These are phyloP conservation scores for Cerceris ruficornis DNA, from an alignment of 2,888 invertebrate genomes.

Conservation along the genomic window DNA sequence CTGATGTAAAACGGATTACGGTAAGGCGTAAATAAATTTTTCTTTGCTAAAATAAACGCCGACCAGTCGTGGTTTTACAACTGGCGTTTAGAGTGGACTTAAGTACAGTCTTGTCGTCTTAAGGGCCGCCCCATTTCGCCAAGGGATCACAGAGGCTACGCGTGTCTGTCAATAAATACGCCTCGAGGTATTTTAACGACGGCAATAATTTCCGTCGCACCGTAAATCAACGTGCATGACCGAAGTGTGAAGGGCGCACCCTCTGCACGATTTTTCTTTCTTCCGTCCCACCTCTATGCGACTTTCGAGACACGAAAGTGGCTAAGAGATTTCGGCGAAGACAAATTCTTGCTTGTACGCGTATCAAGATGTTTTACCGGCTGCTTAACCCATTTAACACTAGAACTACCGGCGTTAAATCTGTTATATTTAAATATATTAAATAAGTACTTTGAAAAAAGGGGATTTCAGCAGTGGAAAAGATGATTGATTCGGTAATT, in stretches of 20 bases:
- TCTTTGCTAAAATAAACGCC: slow-evolving; percentile 7
- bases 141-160: slow-evolving; percentile 32
- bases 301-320: slow-evolving; percentile 32
- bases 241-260: slow-evolving; percentile 54
- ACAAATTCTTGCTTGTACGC: background rate
- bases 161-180: slow-evolving; percentile 69
- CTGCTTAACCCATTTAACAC: too few relatives aligned
- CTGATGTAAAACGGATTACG: too few relatives aligned
- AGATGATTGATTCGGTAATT: too few relatives aligned
- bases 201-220: slow-evolving; percentile 74
- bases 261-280: slow-evolving; percentile 31
- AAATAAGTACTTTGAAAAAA: too few relatives aligned
- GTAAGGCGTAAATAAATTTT: too few relatives aligned
- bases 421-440: too few relatives aligned
- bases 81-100: slow-evolving; percentile 56
- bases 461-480: too few relatives aligned
- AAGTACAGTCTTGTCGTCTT: slow-evolving; percentile 58
- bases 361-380: too few relatives aligned
- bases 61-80: slow-evolving; percentile 45
- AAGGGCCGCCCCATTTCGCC: slow-evolving; percentile 46
- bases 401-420: too few relatives aligned
- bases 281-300: slow-evolving; percentile 19
- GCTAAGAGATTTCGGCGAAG: slow-evolving; percentile 1
- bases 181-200: slow-evolving; percentile 67
- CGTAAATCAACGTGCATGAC: slow-evolving; percentile 62